Conservation (phyloP, 2,797 vertebrate genomes). For the Acrocephalus scirpaceus region DNA sequence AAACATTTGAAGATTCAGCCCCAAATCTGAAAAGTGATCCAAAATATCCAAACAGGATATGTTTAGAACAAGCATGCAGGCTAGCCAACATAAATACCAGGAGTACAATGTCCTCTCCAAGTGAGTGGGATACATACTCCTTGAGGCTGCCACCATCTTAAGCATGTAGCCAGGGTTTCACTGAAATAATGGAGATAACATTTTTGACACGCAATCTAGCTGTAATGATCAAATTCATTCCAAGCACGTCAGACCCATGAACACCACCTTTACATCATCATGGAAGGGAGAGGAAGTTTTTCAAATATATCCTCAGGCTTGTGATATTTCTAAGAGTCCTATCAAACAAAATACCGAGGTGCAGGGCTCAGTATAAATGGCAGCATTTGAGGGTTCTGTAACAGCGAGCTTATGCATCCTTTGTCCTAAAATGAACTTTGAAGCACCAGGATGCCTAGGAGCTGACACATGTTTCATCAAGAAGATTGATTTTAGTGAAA, state of each 20-base stretch:
- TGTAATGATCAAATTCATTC: constrained; percentile 24
- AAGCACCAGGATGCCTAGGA: background rate
- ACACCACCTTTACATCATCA: constrained; percentile 27
- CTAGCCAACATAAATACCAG: constrained; percentile 43
- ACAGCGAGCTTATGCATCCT: accelerated
- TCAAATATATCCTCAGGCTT: constrained; percentile 32
- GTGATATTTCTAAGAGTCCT: constrained; percentile 13
- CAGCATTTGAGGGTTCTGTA: background rate
- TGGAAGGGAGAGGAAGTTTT: constrained; percentile 29
- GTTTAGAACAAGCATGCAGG: background rate
- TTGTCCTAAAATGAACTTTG: constrained; percentile 32
- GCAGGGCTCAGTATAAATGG: background rate
- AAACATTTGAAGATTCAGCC: background rate
- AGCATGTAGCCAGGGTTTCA: background rate
- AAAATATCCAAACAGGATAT: background rate
- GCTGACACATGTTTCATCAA: background rate
- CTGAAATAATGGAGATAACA: constrained; percentile 9
- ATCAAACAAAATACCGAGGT: constrained; percentile 23
- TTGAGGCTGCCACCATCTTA: constrained; percentile 16
- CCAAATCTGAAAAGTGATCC: background rate
- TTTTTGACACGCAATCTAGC: background rate
- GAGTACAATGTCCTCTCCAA: background rate
- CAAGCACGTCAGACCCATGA: background rate
- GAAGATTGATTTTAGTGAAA: background rate
- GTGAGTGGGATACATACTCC: background rate